Base-by-base conservation (phyloP, 2,888 invertebrate genomes). In the Microplitis deprimator region DNA sequence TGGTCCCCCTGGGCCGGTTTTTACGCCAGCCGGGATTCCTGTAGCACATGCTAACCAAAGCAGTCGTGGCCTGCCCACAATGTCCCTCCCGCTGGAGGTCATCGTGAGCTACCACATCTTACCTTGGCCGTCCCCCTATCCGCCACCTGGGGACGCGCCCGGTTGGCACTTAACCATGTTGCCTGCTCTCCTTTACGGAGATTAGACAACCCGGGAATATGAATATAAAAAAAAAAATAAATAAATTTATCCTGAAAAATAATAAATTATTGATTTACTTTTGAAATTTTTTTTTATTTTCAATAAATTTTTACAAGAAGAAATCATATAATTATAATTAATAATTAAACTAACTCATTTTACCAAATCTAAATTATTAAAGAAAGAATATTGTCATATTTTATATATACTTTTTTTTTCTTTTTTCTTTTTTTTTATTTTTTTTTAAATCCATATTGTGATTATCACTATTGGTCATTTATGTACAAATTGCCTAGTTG, bases 401-500 rank as follows among this genome's bases (percentile, higher is more conserved):
- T 68, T 76, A 62, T 38, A 29, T 76, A 62, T 38, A 29, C 60
- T 40, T 61, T 60, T 60, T 72, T 68, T 41, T 6, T 73, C 40
- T 8, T 41, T 40, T 72, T 68, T 41, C 1, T 73, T 41, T 8
- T 41, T 40, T 13, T n/a, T n/a, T 71, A n/a, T 73, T 20, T 38
- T 40, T 76, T 29, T 29, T 29, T 29, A 29, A 29, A 76, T 67
- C 62, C 61, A 16, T 75, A 72, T 61, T 20, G 67, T 73, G 39
- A 17, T 77, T 72, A 77, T 64, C 29, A 68, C 71, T 77, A 77
- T 64, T 65, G 73, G 76, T 74, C 73, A 76, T 75, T 79, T 79
- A 79, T 81, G 79, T 81, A 79, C 77, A 81, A 81, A 77, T 81
- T 81, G 77, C 77, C 77, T 75, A 73, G 62, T 76, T 64, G 75